Evolutionary conservation across 92 coral and sea anemone species (phyloP).

Genomic region (Bergia sp.): DNA sequence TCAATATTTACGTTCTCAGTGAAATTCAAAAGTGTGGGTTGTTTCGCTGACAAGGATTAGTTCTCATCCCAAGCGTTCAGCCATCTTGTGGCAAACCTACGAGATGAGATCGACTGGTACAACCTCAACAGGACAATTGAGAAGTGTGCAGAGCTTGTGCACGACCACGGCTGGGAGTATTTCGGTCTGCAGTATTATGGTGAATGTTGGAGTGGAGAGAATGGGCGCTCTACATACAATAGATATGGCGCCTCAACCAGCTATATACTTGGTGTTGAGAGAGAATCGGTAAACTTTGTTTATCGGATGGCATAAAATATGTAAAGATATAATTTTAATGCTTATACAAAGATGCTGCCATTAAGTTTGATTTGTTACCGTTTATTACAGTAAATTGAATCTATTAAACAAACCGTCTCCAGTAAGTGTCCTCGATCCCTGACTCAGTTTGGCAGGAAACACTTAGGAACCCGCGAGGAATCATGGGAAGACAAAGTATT

Average conservation of each 20-base stretch:
- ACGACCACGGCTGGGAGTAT: slow-evolving; percentile 52
- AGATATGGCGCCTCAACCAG: slow-evolving; percentile 61
- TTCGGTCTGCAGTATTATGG: slow-evolving; percentile 82
- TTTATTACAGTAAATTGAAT: too few species aligned
- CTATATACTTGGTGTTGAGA: slow-evolving; percentile 69
- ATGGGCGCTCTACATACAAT: slow-evolving; percentile 53
- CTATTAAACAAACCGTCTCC: too few species aligned
- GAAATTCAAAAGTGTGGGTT: slow-evolving; percentile 53
- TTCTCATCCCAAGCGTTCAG: slow-evolving; percentile 60
- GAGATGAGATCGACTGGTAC: slow-evolving; percentile 65
- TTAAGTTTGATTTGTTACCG: too few species aligned
- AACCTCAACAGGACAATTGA: slow-evolving; percentile 62
- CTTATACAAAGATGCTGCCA: not conserved
- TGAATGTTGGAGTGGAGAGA: slow-evolving; percentile 78
- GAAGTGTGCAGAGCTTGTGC: slow-evolving; percentile 65
- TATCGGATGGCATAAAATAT: slow-evolving; percentile 48
- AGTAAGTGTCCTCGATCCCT: too few species aligned
- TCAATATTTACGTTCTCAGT: not conserved
- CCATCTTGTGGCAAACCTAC: slow-evolving; percentile 63
- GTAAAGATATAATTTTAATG: not conserved
- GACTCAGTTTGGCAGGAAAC: too few species aligned
- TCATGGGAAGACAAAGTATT: too few species aligned
- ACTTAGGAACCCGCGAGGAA: too few species aligned
- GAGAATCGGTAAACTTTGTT: slow-evolving; percentile 58
- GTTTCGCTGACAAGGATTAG: slow-evolving; percentile 67